Conservation (phyloP, 1,140 invertebrate species). For the Orchestia grillus region DNA sequence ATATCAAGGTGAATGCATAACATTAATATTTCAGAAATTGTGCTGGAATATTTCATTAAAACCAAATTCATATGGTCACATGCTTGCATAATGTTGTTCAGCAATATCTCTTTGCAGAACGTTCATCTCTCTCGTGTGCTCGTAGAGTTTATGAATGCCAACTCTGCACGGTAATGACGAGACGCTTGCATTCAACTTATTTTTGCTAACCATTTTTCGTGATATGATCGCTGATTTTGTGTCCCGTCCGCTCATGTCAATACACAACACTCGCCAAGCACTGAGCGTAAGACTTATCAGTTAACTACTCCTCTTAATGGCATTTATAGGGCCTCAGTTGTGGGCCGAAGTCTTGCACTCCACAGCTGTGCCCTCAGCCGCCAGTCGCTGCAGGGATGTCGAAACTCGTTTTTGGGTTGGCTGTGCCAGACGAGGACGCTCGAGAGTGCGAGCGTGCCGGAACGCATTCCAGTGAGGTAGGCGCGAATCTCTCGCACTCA, state of each 20-base stretch:
- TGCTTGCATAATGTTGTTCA: no score
- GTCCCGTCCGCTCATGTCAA: neutral
- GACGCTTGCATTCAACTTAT: neutral
- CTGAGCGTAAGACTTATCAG: neutral
- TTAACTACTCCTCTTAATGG: neutral
- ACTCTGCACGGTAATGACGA: no score
- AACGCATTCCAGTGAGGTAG: constrained; percentile 16
- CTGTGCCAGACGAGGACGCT: neutral
- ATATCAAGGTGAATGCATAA: no score
- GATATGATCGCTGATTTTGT: neutral
- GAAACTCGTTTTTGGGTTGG: no score
- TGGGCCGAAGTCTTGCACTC: neutral
- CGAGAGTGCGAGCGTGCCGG: neutral
- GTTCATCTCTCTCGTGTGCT: no score
- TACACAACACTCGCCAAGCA: neutral
- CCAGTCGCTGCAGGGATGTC: neutral
- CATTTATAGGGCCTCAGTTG: neutral
- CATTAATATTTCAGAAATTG: no score
- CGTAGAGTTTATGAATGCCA: no score
- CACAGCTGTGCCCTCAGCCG: neutral
- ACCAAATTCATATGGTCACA: no score
- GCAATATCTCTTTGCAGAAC: no score
- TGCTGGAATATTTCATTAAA: no score
- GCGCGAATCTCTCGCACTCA: constrained; percentile 31
- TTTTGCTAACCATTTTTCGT: neutral